phyloP scores from a whole-genome alignment of 2,888 invertebrate genomes.

The Drosophila limbata region DNA sequence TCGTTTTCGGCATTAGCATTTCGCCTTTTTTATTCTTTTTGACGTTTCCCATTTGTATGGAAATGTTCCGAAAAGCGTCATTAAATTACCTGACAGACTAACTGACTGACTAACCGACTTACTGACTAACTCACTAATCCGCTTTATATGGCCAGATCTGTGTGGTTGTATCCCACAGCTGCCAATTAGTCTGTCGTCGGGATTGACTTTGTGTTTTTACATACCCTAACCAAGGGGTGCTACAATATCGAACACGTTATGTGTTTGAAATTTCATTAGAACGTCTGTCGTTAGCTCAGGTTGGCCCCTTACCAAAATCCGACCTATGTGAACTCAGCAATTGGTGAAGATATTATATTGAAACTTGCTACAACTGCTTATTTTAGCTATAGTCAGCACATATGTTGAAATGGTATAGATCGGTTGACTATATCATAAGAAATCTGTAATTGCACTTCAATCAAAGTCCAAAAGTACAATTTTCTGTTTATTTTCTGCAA shows the following conservation, averaged over 20 bases:
- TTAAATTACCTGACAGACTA: slow-evolving; percentile 40
- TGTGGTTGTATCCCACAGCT: slow-evolving; percentile 54
- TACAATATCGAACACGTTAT: not conserved
- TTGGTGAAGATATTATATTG: not conserved
- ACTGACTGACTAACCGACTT: slow-evolving; percentile 15
- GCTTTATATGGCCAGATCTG: slow-evolving; percentile 50
- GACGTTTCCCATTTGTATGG: slow-evolving; percentile 53
- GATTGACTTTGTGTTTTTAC: not conserved
- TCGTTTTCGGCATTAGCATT: slow-evolving; percentile 56
- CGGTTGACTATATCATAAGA: not conserved
- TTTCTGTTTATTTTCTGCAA: not conserved
- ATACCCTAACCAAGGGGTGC: slow-evolving; percentile 5
- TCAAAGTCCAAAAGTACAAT: not conserved
- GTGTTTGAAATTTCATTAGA: not conserved
- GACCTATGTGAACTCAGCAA: not conserved
- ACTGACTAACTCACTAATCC: slow-evolving; percentile 22
- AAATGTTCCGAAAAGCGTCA: slow-evolving; percentile 58
- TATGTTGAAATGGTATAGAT: not conserved
- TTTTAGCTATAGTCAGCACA: not conserved
- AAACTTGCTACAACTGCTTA: not conserved
- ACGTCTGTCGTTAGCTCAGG: not conserved
- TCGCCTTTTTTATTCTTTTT: slow-evolving; percentile 33
- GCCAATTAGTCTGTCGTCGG: slow-evolving; percentile 34
- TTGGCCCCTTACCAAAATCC: not conserved
- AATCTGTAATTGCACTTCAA: not conserved